Evolutionary conservation across 1,140 invertebrate genomes (phyloP).

Genomic region (Monochamus saltuarius): DNA sequence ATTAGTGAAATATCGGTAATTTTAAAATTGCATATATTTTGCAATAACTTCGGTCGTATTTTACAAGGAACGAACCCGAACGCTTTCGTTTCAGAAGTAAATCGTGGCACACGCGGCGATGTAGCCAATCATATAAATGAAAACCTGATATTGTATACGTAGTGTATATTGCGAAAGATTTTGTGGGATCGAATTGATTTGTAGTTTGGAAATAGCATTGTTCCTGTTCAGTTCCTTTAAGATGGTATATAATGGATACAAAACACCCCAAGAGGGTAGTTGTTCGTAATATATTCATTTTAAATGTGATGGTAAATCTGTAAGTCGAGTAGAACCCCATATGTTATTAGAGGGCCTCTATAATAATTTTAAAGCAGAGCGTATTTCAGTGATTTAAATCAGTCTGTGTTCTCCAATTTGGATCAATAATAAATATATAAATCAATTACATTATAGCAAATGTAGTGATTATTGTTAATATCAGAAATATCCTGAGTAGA

Average conservation of each 20-base stretch:
- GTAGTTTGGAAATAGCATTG: constrained; percentile 9
- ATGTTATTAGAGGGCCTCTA: no score
- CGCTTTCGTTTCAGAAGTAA: background rate
- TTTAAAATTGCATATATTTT: background rate
- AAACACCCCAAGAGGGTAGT: constrained; percentile 8
- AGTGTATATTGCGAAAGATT: constrained; percentile 1
- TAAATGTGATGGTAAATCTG: background rate
- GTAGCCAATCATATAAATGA: no score
- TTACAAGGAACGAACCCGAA: background rate
- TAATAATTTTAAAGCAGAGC: no score
- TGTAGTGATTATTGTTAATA: no score
- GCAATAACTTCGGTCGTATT: background rate
- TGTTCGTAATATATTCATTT: constrained; percentile 8
- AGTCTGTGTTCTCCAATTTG: no score
- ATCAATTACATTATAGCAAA: no score
- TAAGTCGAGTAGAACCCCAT: no score
- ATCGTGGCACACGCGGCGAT: no score
- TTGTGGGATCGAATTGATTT: constrained; percentile 17
- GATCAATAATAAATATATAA: no score
- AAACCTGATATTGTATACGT: background rate
- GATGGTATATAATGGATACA: constrained; percentile 3
- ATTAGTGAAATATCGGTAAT: no score
- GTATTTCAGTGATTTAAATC: no score
- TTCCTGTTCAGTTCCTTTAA: constrained; percentile 6
- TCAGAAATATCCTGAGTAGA: no score